Base-by-base conservation (phyloP, 2,888 invertebrate genomes). In the Periphyllus acericola region DNA sequence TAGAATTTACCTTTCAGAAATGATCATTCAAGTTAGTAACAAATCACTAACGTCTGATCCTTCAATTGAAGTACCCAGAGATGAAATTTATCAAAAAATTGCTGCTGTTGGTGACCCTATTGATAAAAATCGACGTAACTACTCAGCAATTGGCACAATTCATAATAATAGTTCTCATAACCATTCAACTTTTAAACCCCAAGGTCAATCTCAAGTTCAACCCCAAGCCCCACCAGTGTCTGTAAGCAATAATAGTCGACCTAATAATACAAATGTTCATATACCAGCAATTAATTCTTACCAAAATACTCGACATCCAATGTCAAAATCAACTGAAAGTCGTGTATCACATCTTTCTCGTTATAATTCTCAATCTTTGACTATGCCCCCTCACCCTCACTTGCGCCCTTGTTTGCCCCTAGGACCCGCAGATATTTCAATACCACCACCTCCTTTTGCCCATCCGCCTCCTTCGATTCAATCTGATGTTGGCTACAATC, bases 71-170 rank as follows among this genome's bases (percentile, higher is more conserved):
- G 79, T 52, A 80, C 19, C 36, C 25, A 80, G 3, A 72, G 79
- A 74, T 80, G 86, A 80, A 74, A 86, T 86, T 72, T 74, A 86
- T 79, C 86, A 80, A 86, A 86, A 86, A 86, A 80, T 86, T 32
- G 71, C 40, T 80, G 86, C 86, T 80, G 86, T 86, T 36, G 86
- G 80, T 66, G 85, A 85, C 78, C 29, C 78, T n/a, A 68, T 80
- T 80, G 80, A 86, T 80, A 86, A 80, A 80, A 80, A 34, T 66
- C 72, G 25, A 32, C 79, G 52, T 3, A 86, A 86, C 40, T 86
- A 86, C 25, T 86, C 86, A 36, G 52, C 79, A 86, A 86, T 80
- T 80, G 80, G 72, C 21, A 86, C 86, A 29, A 86, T 79, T 29
- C 55, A 83, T 75, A 83, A 83, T 83, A 76, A 66, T 29, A 79